Base-by-base conservation (phyloP, 2,888 invertebrate genomes). In the Xestoiulus laeticollis region DNA sequence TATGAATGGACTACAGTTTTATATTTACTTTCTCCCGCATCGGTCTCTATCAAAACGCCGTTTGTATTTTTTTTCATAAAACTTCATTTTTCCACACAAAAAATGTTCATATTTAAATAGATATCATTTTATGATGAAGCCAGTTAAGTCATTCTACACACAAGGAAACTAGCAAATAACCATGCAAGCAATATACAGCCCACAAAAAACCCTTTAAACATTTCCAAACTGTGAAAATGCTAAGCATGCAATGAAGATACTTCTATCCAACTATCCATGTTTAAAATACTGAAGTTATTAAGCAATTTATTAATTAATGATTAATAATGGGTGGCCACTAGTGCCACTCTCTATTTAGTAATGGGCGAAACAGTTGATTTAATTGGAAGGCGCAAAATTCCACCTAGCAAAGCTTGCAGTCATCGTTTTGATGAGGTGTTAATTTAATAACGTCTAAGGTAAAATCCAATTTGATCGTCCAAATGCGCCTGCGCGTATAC, bases 1-100 rank as follows among this genome's bases (percentile, higher is more conserved):
- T 59, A 59, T 59, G 59, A 59, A 59, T 59, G 59, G 59, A 59
- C 59, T 59, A 59, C 22, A n/a, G 10, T n/a, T 59, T 59, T 59
- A 59, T 59, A 59, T 59, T 22, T 59, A 59, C 59, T 59, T n/a
- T 59, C 59, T 59, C 1, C n/a, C 6, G 22, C 59, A 59, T 59
- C 59, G 22, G 59, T 59, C 59, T 59, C 22, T 59, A 59, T 59
- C 59, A 59, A 59, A 59, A 19, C 59, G 59, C 22, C 59, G 59
- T 22, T 59, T 59, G 59, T 22, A 38, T 59, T 59, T 59, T 59
- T 48, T 19, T 8, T n/a, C 59, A 59, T 22, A n/a, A 59, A 59
- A 59, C 22, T 22, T 59, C 59, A 59, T 3, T n/a, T 59, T 59
- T 59, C 59, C 22, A 59, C 4, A 59, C n/a, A 59, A 59, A 59